phyloP scores from a whole-genome alignment of 1,140 invertebrate species.

The Heliconius hewitsoni region DNA sequence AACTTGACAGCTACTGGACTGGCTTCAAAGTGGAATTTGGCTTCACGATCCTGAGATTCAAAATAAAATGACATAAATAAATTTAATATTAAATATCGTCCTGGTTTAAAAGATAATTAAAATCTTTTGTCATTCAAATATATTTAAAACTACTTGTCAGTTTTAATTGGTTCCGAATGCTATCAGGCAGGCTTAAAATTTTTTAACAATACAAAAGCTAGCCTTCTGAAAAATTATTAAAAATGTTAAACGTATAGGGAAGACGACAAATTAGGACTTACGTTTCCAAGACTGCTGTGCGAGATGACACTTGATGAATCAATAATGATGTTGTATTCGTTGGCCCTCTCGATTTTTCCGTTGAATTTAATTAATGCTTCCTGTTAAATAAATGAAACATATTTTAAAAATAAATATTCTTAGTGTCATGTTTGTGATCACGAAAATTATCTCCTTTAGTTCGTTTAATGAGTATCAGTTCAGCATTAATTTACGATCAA shows the following conservation, averaged over 20 bases:
- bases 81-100: neutral
- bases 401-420: too few species aligned
- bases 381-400: slow-evolving; percentile 40
- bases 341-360: slow-evolving; percentile 48
- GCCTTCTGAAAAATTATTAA: too few species aligned
- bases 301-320: slow-evolving; percentile 56
- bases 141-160: neutral
- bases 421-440: too few species aligned
- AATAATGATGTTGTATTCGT: slow-evolving; percentile 54
- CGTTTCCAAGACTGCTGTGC: slow-evolving; percentile 61
- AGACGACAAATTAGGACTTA: slow-evolving; percentile 44
- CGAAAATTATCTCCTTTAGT: too few species aligned
- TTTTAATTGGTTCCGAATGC: too few species aligned
- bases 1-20: slow-evolving; percentile 72
- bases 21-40: slow-evolving; percentile 69
- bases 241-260: neutral
- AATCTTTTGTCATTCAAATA: neutral
- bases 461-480: too few species aligned
- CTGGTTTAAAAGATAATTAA: too few species aligned
- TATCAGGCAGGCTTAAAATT: too few species aligned
- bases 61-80: slow-evolving; percentile 18
- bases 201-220: too few species aligned
- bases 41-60: slow-evolving; percentile 64
- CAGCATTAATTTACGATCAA: too few species aligned
- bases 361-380: slow-evolving; percentile 58